Conservation (phyloP, 2,113 vertebrate species). For the Elachura formosa region DNA sequence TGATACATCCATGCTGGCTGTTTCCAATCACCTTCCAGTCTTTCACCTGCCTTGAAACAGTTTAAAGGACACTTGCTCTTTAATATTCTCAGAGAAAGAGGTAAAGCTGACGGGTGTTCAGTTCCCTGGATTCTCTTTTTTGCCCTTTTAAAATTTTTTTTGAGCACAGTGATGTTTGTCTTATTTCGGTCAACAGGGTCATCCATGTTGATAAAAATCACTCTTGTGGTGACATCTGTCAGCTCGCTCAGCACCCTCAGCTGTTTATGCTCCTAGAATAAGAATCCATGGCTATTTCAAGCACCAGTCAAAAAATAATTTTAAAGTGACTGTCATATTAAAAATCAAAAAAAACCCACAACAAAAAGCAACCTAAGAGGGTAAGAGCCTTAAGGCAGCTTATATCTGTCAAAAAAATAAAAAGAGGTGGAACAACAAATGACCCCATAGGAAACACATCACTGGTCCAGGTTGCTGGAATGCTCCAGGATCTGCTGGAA, state of each 20-base stretch:
- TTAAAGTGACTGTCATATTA: not conserved
- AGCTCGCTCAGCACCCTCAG: not conserved
- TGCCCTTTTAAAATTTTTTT: not conserved
- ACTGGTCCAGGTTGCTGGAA: not conserved
- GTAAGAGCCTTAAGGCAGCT: not conserved
- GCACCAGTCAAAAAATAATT: not conserved
- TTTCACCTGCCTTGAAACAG: not conserved
- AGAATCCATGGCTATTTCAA: not conserved
- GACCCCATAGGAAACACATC: not conserved
- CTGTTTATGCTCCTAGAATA: not conserved
- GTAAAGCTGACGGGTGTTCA: not conserved
- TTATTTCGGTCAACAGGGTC: not conserved
- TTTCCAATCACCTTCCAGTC: not conserved
- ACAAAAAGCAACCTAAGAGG: not conserved
- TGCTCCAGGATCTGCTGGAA: not conserved
- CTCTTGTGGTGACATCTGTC: not conserved
- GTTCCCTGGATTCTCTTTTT: not conserved
- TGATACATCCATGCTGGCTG: not conserved
- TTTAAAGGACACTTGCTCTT: not conserved
- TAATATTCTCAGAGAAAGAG: not conserved
- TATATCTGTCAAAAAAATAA: not conserved
- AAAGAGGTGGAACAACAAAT: not conserved
- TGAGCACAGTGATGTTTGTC: not conserved
- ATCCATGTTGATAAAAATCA: not conserved
- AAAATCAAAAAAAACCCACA: not conserved